Conservation (phyloP, 2,888 invertebrate species). For the Acleris sparsana region DNA sequence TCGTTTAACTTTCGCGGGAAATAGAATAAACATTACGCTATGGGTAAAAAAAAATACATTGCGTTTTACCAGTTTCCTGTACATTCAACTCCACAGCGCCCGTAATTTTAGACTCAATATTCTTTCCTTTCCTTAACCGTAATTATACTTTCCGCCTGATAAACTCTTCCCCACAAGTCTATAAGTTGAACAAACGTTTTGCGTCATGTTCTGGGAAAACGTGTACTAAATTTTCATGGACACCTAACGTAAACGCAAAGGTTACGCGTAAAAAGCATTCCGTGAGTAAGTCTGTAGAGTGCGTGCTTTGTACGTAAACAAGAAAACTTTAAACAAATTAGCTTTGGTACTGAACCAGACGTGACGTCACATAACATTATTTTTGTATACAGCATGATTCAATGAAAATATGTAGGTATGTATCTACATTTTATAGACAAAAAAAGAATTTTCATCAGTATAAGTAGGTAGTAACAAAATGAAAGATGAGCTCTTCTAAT, state of each 20-base stretch:
- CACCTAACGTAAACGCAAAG: constrained; percentile 41
- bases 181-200: not conserved
- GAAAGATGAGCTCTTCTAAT: no score
- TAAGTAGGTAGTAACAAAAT: constrained; percentile 9
- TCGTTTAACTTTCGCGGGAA: no score
- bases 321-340: constrained; percentile 59
- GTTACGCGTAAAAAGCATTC: constrained; percentile 33
- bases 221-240: constrained; percentile 10
- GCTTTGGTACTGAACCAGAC: constrained; percentile 57
- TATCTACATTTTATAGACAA: constrained; percentile 51
- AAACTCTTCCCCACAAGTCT: not conserved
- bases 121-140: constrained; percentile 10
- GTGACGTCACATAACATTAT: constrained; percentile 23
- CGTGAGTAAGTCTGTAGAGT: constrained; percentile 44
- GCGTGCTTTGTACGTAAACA: constrained; percentile 71
- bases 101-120: not conserved
- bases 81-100: not conserved
- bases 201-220: constrained; percentile 14
- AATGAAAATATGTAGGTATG: constrained; percentile 30
- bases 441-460: constrained; percentile 40
- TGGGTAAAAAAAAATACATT: no score
- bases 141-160: constrained; percentile 23
- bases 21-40: no score
- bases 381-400: constrained; percentile 9
- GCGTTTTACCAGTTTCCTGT: no score